Percentiles rank a stretch among this genome's conserved stretches.
Evolutionary conservation across 2,888 invertebrate species (phyloP).

Genomic region (Drosophila algonquin): DNA sequence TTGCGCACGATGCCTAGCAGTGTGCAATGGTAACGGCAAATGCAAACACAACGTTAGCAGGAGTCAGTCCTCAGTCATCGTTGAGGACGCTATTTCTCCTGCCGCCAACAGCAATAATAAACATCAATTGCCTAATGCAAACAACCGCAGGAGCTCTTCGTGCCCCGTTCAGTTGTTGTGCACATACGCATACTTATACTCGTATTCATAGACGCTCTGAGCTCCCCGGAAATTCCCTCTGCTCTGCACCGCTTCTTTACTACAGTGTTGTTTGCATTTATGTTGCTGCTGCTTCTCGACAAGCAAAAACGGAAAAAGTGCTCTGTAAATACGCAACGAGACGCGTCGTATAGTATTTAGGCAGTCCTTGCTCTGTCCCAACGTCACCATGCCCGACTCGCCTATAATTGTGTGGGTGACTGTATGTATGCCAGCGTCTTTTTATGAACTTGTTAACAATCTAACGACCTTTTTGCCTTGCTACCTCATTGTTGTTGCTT

Average conservation of each 20-base stretch:
- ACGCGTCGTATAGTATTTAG: constrained; percentile 67
- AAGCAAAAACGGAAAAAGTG: constrained; percentile 62
- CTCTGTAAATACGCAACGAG: constrained; percentile 69
- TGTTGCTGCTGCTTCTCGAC: constrained; percentile 47
- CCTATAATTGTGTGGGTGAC: constrained; percentile 47
- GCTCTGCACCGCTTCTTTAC: not conserved
- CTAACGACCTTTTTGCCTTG: constrained; percentile 69
- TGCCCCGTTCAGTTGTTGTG: constrained; percentile 24
- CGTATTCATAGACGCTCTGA: constrained; percentile 29
- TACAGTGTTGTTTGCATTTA: constrained; percentile 54
- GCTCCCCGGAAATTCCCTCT: not conserved
- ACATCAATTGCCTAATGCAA: constrained; percentile 68
- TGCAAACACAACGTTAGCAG: constrained; percentile 13
- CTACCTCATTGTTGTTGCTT: constrained; percentile 32
- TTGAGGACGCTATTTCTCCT: constrained; percentile 17
- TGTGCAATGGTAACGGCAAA: constrained; percentile 15
- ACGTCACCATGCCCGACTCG: not conserved
- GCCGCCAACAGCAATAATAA: constrained; percentile 44
- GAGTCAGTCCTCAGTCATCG: constrained; percentile 10
- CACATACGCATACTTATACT: constrained; percentile 31
- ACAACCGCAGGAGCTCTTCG: constrained; percentile 40
- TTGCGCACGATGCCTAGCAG: constrained; percentile 13
- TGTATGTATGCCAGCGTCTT: constrained; percentile 55
- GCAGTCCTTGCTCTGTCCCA: constrained; percentile 38
- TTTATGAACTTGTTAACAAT: constrained; percentile 79